phyloP scores from a whole-genome alignment of 1,140 invertebrate species.

The Mercenaria mercenaria region DNA sequence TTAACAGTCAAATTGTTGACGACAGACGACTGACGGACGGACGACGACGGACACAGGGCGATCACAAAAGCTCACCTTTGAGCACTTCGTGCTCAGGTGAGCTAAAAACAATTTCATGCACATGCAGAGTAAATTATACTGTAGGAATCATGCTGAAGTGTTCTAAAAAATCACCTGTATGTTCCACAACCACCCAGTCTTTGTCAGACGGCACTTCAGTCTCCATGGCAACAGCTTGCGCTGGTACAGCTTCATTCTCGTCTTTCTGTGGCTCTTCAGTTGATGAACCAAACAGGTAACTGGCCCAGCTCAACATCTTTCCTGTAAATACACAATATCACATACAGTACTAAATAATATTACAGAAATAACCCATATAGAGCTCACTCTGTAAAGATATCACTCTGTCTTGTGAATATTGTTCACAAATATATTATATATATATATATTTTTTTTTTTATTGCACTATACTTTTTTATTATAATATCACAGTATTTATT shows the following conservation, averaged over 20 bases:
- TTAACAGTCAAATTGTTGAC: too few relatives aligned
- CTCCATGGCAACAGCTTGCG: constrained; percentile 38
- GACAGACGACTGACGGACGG: too few relatives aligned
- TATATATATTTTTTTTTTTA: too few relatives aligned
- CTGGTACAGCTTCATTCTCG: background rate
- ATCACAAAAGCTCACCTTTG: too few relatives aligned
- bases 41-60: too few relatives aligned
- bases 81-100: too few relatives aligned
- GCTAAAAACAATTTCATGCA: too few relatives aligned
- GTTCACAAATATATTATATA: too few relatives aligned
- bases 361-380: background rate
- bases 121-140: too few relatives aligned
- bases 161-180: constrained; percentile 56
- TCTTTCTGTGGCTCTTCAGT: constrained; percentile 26
- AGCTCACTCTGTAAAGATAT: background rate
- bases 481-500: too few relatives aligned
- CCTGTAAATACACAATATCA: constrained; percentile 59
- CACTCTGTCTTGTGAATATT: background rate
- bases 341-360: background rate
- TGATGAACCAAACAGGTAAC: constrained; percentile 59
- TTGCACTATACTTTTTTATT: too few relatives aligned
- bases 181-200: constrained; percentile 63
- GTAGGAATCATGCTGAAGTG: too few relatives aligned
- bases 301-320: constrained; percentile 66
- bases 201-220: constrained; percentile 34